Evolutionary conservation across 2,797 vertebrate genomes (phyloP).

Genomic region (Amniataba percoides): DNA sequence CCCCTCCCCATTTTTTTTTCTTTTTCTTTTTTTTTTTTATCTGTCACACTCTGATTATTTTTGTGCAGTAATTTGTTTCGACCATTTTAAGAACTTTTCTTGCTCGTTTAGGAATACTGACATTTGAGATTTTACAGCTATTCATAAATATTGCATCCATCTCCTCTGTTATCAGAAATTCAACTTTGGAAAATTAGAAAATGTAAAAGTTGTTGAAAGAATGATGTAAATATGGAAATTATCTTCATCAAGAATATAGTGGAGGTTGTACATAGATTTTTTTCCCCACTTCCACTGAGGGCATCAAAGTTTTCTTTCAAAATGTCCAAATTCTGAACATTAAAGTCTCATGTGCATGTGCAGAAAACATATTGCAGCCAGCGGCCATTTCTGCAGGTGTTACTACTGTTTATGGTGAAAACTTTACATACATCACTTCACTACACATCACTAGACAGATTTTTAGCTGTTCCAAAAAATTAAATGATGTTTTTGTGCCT

Average conservation of each 20-base stretch:
- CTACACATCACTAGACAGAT: no score
- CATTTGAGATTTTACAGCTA: background rate
- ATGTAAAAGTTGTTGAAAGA: background rate
- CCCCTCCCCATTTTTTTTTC: background rate
- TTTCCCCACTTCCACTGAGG: background rate
- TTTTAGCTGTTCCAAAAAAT: no score
- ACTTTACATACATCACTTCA: no score
- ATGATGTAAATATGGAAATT: constrained; percentile 1
- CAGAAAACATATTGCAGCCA: background rate
- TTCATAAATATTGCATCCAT: background rate
- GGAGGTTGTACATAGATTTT: background rate
- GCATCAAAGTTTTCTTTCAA: no score
- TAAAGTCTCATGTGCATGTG: background rate
- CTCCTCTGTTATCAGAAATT: background rate
- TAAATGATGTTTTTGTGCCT: no score
- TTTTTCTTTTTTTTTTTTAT: no score
- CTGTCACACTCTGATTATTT: constrained; percentile 19
- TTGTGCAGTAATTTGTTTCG: constrained; percentile 23
- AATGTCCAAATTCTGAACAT: background rate
- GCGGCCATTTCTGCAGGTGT: no score
- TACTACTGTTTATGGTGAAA: no score
- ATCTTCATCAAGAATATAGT: background rate
- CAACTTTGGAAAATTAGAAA: background rate
- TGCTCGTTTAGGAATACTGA: background rate
- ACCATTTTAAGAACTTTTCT: constrained; percentile 12